phyloP scores from a whole-genome alignment of 2,113 vertebrate genomes.

The Gallinago paraguaiae region DNA sequence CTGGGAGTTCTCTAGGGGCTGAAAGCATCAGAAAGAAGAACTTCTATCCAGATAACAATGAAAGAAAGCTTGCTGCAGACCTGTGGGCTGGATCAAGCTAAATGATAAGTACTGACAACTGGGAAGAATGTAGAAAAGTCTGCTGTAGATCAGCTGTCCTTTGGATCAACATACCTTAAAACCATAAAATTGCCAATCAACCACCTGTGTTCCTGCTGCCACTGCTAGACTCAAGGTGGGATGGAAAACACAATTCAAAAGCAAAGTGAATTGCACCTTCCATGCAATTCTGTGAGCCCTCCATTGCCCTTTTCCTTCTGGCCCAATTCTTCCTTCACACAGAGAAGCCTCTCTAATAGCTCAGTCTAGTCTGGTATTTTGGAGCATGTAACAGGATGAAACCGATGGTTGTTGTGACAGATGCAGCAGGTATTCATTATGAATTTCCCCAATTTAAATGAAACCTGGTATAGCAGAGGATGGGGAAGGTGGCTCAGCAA shows the following conservation, averaged over 20 bases:
- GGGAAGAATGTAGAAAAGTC: not conserved
- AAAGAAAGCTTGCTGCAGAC: not conserved
- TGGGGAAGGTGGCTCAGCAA: not conserved
- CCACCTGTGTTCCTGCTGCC: not conserved
- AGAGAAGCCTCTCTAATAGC: not conserved
- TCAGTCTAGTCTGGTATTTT: not conserved
- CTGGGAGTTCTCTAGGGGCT: not conserved
- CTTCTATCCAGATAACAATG: not conserved
- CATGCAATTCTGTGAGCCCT: not conserved
- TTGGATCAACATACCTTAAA: not conserved
- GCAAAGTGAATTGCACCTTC: not conserved
- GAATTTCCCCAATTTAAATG: not conserved
- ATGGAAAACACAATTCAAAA: not conserved
- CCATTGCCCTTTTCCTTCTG: not conserved
- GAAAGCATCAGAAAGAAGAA: not conserved
- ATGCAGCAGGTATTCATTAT: not conserved
- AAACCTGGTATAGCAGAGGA: not conserved
- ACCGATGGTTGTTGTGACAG: not conserved
- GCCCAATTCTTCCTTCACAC: not conserved
- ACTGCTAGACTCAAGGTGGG: not conserved
- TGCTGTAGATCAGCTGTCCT: not conserved
- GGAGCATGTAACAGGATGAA: not conserved
- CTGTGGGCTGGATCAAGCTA: not conserved
- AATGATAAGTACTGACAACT: not conserved
- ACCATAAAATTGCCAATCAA: not conserved